phyloP scores from a whole-genome alignment of 35 echinoderm and acorn worm species.

The Nesometra sesokonis region DNA sequence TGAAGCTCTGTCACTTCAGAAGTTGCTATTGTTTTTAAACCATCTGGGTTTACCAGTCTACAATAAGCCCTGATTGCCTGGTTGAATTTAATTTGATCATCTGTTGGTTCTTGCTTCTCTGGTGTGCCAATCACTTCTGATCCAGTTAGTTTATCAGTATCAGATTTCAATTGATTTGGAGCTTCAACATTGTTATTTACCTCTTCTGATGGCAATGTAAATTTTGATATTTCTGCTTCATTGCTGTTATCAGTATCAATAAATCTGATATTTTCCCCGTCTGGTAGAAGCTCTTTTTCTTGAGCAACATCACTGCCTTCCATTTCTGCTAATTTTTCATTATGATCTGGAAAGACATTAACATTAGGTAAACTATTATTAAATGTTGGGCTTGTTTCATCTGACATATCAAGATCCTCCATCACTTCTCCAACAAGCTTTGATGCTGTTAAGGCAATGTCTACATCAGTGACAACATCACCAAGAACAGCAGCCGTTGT shows the following conservation, averaged over 20 bases:
- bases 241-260: neutral
- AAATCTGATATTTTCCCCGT: neutral
- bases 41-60: conserved; percentile 7
- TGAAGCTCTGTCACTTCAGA: neutral
- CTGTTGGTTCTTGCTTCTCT: neutral
- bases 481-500: no score
- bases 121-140: neutral
- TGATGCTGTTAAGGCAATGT: no score
- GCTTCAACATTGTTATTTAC: neutral
- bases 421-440: no score
- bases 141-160: neutral
- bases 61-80: conserved; percentile 10
- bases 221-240: no score
- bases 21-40: neutral
- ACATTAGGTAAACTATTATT: no score
- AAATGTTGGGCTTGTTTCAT: no score
- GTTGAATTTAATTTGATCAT: conserved; percentile 5
- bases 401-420: no score
- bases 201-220: neutral
- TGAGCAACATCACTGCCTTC: no score
- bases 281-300: no score
- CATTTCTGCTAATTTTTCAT: no score
- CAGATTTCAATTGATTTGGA: neutral
- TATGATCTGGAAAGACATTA: no score
- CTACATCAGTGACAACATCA: no score